Evolutionary conservation across 2,888 invertebrate species (phyloP).

Genomic region (Oscheius onirici): DNA sequence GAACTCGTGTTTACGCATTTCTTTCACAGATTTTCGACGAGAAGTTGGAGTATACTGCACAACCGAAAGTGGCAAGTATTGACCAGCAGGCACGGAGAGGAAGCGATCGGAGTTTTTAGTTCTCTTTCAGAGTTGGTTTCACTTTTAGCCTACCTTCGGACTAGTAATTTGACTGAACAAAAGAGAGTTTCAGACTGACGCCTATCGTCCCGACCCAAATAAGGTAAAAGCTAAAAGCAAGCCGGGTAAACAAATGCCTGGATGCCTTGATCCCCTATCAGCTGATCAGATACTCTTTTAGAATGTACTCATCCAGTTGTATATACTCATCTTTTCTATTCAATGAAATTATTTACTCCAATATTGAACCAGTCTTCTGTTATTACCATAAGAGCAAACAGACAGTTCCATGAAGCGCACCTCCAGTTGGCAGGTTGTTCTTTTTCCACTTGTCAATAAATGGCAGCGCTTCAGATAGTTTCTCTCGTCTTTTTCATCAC

Average conservation of each 20-base stretch:
- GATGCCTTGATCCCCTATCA: conserved; percentile 52
- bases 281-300: conserved; percentile 40
- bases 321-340: not conserved
- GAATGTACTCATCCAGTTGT: not conserved
- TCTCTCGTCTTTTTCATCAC: not conserved
- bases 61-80: conserved; percentile 83
- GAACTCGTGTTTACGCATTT: conserved; percentile 7
- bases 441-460: not conserved
- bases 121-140: not conserved
- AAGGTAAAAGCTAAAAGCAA: conserved; percentile 14
- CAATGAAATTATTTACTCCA: conserved; percentile 15
- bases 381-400: no score
- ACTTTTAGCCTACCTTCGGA: not conserved
- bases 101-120: no score
- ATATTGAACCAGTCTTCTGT: not conserved
- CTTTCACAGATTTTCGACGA: conserved; percentile 49
- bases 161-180: not conserved
- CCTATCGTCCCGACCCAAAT: conserved; percentile 3
- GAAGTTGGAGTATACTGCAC: conserved; percentile 41
- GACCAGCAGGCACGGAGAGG: conserved; percentile 78
- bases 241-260: conserved; percentile 45
- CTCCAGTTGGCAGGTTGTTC: conserved; percentile 12
- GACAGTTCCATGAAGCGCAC: conserved; percentile 8
- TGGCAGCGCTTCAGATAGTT: not conserved
- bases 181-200: conserved; percentile 4